Percentiles rank a stretch among this genome's conserved stretches.
Conservation (phyloP, 2,888 invertebrate species). For the Priocnemis perturbator region DNA sequence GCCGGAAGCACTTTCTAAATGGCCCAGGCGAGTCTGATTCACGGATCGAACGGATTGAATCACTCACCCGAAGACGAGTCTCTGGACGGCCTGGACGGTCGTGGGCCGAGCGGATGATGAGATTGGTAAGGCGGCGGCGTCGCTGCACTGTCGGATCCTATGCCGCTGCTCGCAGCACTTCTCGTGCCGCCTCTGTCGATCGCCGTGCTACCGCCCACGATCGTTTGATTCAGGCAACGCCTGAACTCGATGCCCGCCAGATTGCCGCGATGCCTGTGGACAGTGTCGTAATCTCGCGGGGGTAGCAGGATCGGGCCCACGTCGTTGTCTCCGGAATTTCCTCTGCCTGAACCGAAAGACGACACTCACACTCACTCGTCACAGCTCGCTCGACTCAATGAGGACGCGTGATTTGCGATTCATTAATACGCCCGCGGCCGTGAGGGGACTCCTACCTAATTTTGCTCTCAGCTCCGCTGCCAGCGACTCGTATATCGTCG, state of each 20-base stretch:
- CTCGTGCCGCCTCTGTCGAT: slow-evolving; percentile 69
- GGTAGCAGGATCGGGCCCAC: slow-evolving; percentile 89
- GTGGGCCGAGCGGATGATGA: slow-evolving; percentile 67
- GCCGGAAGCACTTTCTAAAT: slow-evolving; percentile 4
- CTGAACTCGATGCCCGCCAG: slow-evolving; percentile 84
- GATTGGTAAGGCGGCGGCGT: slow-evolving; percentile 79
- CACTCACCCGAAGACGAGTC: slow-evolving; percentile 73
- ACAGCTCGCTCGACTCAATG: no score
- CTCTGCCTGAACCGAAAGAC: slow-evolving; percentile 62
- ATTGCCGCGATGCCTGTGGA: slow-evolving; percentile 87
- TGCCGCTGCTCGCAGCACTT: slow-evolving; percentile 90
- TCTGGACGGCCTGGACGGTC: slow-evolving; percentile 72
- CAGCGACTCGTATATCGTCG: slow-evolving; percentile 91
- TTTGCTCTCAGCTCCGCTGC: slow-evolving; percentile 93
- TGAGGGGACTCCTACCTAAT: slow-evolving; percentile 73
- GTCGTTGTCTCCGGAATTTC: slow-evolving; percentile 70
- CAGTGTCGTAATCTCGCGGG: slow-evolving; percentile 95
- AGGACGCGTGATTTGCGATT: no score
- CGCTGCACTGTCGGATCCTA: slow-evolving; percentile 92
- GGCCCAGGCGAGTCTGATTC: neutral
- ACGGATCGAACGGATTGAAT: neutral
- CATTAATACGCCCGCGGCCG: no score
- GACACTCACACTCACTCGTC: no score
- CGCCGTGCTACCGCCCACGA: slow-evolving; percentile 77
- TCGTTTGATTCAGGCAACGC: slow-evolving; percentile 84